A percentile compares a stretch with the other conserved stretches of the same genome.
Evolutionary conservation across 2,113 vertebrate genomes (phyloP).

Genomic region (mouse (Mus musculus)): GRCm39 chr19:14891001-14891500

Average conservation of each 20-base stretch:
- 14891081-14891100: conserved; percentile 46
- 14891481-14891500: conserved; percentile 16
- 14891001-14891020: not conserved
- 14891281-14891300: not conserved
- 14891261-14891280: accelerated
- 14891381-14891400: conserved; percentile 70
- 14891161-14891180: not conserved
- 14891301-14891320: not conserved
- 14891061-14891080: not conserved
- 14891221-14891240: not conserved
- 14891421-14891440: conserved; percentile 72
- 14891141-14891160: not conserved
- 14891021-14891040: not conserved
- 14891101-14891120: not conserved
- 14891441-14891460: conserved; percentile 57
- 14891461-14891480: conserved; percentile 75
- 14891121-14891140: not conserved
- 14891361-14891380: conserved; percentile 62
- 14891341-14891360: not conserved
- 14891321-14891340: not conserved
- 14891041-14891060: not conserved
- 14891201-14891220: not conserved
- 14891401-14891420: conserved; percentile 65
- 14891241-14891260: not conserved
- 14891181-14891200: not conserved